These are phyloP conservation scores for Molorchus minor DNA, from an alignment of 2,888 invertebrate species.

Conservation along the genomic window DNA sequence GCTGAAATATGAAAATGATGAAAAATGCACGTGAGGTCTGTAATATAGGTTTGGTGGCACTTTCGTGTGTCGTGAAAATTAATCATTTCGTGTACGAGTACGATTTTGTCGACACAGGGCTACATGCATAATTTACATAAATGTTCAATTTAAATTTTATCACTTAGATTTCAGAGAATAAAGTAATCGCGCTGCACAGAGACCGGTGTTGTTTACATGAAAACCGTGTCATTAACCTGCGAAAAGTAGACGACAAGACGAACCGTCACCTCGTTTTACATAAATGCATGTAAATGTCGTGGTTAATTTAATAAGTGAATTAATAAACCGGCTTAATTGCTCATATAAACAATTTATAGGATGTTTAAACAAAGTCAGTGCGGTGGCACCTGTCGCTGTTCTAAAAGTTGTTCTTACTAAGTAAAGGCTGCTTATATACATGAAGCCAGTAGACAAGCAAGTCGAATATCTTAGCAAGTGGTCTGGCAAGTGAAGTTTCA, in stretches of 20 bases:
- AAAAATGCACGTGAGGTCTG: conserved; percentile 37
- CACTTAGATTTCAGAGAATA: conserved; percentile 44
- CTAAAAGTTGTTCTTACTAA: too few species aligned
- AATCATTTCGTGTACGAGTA: conserved; percentile 44
- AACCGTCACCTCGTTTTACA: conserved; percentile 34
- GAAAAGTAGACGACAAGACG: conserved; percentile 36
- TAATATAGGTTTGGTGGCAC: conserved; percentile 37
- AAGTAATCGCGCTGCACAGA: conserved; percentile 44
- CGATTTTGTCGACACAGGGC: conserved; percentile 48
- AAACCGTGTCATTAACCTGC: conserved; percentile 46
- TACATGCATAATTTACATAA: conserved; percentile 49
- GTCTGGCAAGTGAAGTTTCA: too few species aligned
- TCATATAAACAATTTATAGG: too few species aligned
- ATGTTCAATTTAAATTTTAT: conserved; percentile 50
- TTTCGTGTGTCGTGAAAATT: conserved; percentile 45
- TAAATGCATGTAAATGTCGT: conserved; percentile 37
- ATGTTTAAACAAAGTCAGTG: too few species aligned
- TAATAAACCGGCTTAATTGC: conserved; percentile 15
- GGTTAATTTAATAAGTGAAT: conserved; percentile 29
- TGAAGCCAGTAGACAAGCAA: too few species aligned
- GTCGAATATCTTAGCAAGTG: too few species aligned
- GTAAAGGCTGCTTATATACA: too few species aligned
- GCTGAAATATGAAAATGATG: conserved; percentile 35
- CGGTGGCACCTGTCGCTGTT: too few species aligned
- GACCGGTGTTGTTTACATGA: conserved; percentile 45